A percentile compares a stretch with the other conserved stretches of the same genome.
Conservation (phyloP, 2,888 invertebrate species). For the Chaetogeoica ovagalla region DNA sequence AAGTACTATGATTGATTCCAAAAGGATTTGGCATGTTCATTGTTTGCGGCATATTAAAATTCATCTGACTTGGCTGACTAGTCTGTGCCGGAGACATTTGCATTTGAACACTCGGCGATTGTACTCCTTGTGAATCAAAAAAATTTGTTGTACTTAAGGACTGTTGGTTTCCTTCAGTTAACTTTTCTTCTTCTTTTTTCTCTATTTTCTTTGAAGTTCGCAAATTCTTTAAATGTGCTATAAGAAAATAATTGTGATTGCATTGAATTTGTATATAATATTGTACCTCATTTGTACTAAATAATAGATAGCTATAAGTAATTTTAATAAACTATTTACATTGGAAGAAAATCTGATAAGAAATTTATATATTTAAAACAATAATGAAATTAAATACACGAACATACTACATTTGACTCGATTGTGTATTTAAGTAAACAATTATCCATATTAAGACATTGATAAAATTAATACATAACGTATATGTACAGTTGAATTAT, state of each 20-base stretch:
- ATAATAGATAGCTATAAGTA: no score
- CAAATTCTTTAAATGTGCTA: constrained; percentile 41
- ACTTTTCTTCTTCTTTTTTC: constrained; percentile 50
- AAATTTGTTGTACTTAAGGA: constrained; percentile 1
- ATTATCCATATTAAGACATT: no score
- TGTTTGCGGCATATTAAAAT: constrained; percentile 44
- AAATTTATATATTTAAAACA: no score
- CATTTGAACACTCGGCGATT: constrained; percentile 46
- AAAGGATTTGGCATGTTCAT: constrained; percentile 46
- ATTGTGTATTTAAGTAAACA: no score
- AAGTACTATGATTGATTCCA: constrained; percentile 46
- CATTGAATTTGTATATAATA: not conserved
- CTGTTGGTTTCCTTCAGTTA: constrained; percentile 31
- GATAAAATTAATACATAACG: no score
- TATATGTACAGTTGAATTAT: no score
- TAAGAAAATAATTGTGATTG: not conserved
- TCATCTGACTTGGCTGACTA: constrained; percentile 38
- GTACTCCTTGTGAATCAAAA: constrained; percentile 43
- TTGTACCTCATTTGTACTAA: no score
- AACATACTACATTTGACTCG: no score
- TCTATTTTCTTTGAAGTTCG: constrained; percentile 37
- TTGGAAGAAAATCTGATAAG: no score
- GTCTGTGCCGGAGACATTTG: constrained; percentile 49
- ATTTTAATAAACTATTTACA: no score
- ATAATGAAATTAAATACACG: no score